Conservation (phyloP, 1,140 invertebrate genomes). For the Bombus sibiricus region DNA sequence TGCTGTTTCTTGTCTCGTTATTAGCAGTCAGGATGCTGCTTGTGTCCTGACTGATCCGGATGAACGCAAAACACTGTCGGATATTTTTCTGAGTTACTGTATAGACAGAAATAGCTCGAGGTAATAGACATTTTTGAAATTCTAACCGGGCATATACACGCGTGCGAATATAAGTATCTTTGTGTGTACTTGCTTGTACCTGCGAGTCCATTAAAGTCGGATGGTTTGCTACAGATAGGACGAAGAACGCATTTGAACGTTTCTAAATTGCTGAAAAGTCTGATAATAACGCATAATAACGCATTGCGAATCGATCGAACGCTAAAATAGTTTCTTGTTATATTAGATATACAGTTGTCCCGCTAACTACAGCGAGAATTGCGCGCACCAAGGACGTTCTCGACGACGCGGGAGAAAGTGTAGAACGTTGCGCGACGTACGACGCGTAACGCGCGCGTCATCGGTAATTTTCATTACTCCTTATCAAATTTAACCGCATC, state of each 20-base stretch:
- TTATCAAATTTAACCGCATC: constrained; percentile 56
- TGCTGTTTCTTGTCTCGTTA: constrained; percentile 24
- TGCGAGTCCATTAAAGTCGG: not conserved
- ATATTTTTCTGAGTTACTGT: not conserved
- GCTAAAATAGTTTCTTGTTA: not conserved
- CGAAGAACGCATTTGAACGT: not conserved
- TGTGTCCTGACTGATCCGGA: not conserved
- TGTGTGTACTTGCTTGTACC: not conserved
- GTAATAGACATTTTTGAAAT: not conserved
- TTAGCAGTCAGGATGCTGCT: too few relatives aligned
- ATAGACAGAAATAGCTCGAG: not conserved
- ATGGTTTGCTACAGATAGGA: not conserved
- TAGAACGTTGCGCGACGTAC: constrained; percentile 15
- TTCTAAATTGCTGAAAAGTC: not conserved
- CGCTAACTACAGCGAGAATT: not conserved
- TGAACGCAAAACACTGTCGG: not conserved
- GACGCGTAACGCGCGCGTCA: constrained; percentile 32
- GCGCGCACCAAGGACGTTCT: constrained; percentile 53
- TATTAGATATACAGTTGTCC: not conserved
- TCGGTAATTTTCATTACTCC: constrained; percentile 44
- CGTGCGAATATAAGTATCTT: not conserved
- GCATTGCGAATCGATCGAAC: constrained; percentile 7
- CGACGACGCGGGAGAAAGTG: constrained; percentile 58
- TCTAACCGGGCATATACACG: not conserved
- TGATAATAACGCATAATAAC: not conserved